A percentile compares a stretch with the other conserved stretches of the same genome.
Conservation (phyloP, 2,797 vertebrate genomes). For the Miichthys miiuy region DNA sequence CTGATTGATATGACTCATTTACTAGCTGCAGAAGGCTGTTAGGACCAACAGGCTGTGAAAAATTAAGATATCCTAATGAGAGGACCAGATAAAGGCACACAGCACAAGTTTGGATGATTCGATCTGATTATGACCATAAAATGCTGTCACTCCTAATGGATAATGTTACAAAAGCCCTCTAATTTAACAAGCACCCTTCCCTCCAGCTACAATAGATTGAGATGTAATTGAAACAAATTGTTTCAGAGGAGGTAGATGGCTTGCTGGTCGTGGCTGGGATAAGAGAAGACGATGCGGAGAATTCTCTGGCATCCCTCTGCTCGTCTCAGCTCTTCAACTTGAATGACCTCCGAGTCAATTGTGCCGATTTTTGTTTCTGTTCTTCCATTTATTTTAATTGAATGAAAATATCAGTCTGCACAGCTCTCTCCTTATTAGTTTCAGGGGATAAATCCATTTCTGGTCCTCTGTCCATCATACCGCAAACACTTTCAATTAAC, state of each 20-base stretch:
- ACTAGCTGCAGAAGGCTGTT: constrained; percentile 67
- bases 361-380: constrained; percentile 66
- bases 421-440: constrained; percentile 64
- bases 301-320: constrained; percentile 53
- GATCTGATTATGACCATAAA: constrained; percentile 85
- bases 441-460: constrained; percentile 54
- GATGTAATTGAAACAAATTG: constrained; percentile 86
- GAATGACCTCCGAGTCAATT: constrained; percentile 69
- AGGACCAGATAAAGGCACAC: constrained; percentile 78
- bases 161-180: constrained; percentile 83
- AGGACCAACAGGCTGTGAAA: constrained; percentile 79
- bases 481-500: constrained; percentile 71
- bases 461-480: constrained; percentile 58
- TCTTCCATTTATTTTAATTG: constrained; percentile 73
- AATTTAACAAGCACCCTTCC: constrained; percentile 83
- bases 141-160: constrained; percentile 85
- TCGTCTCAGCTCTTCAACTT: constrained; percentile 54
- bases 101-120: constrained; percentile 82
- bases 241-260: constrained; percentile 71
- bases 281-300: constrained; percentile 51
- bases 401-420: constrained; percentile 69
- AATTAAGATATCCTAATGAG: constrained; percentile 86
- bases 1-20: constrained; percentile 84
- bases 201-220: constrained; percentile 83
- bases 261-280: constrained; percentile 57